These are phyloP conservation scores for Salvator merianae DNA, from an alignment of 2,113 vertebrate species.

Conservation along the genomic window DNA sequence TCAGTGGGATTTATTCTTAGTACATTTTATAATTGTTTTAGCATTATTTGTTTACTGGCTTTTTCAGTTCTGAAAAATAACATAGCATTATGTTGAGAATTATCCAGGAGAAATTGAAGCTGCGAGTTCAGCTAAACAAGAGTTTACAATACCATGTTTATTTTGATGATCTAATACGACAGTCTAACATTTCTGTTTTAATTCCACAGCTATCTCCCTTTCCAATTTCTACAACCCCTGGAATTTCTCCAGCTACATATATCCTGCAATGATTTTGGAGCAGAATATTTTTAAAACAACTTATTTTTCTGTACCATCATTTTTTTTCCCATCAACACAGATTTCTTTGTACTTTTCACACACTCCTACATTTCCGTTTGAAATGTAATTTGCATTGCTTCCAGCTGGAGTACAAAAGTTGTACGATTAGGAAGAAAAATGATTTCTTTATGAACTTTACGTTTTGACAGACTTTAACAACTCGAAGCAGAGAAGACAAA, in stretches of 20 bases:
- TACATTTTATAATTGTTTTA: background rate
- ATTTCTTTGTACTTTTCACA: background rate
- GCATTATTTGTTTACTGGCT: background rate
- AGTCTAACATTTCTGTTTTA: conserved; percentile 3
- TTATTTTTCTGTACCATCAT: background rate
- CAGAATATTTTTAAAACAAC: background rate
- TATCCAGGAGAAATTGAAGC: too few species aligned
- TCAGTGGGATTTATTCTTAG: background rate
- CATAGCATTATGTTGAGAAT: too few species aligned
- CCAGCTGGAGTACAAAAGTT: background rate
- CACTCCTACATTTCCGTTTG: background rate
- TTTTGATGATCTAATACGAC: background rate
- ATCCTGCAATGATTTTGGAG: background rate
- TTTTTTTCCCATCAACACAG: background rate
- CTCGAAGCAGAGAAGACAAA: background rate
- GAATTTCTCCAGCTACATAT: background rate
- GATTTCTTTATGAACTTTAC: background rate
- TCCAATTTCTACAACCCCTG: background rate
- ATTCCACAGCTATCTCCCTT: background rate
- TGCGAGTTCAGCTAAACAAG: too few species aligned
- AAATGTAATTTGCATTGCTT: background rate
- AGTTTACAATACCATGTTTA: background rate
- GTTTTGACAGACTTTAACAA: background rate
- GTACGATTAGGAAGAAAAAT: background rate
- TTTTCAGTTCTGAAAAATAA: background rate